phyloP scores from a whole-genome alignment of 2,797 vertebrate genomes.

The Ispidina lecontei region DNA sequence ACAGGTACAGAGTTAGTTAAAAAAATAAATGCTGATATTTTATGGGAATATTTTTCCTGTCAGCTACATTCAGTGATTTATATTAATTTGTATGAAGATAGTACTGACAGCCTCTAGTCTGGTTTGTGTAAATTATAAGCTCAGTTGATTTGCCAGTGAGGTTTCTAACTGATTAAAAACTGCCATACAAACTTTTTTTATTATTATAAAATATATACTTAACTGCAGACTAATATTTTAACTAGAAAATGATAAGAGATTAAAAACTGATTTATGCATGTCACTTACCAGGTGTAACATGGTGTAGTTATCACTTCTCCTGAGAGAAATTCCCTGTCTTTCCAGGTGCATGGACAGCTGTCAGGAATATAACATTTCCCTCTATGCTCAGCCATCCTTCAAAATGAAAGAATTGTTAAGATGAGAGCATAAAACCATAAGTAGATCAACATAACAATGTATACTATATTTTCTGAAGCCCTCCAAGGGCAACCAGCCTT shows the following conservation, averaged over 20 bases:
- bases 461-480: background rate
- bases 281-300: constrained; percentile 92
- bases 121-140: background rate
- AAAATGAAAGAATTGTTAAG: constrained; percentile 24
- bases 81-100: background rate
- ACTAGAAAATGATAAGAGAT: background rate
- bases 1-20: background rate
- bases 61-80: background rate
- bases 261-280: background rate
- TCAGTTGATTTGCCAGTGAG: background rate
- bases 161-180: background rate
- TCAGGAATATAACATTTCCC: constrained; percentile 94
- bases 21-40: background rate
- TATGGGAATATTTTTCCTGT: background rate
- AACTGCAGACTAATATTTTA: background rate
- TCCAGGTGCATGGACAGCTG: constrained; percentile 95
- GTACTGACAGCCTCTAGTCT: background rate
- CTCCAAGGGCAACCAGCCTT: background rate
- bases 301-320: constrained; percentile 93
- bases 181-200: background rate
- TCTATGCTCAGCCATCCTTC: constrained; percentile 83
- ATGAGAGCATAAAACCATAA: background rate
- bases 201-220: background rate
- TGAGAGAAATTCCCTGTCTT: constrained; percentile 94
- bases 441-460: background rate